A percentile compares a stretch with the other conserved stretches of the same genome.
Evolutionary conservation across 2,888 invertebrate genomes (phyloP).

Genomic region (Drosophila picticornis): DNA sequence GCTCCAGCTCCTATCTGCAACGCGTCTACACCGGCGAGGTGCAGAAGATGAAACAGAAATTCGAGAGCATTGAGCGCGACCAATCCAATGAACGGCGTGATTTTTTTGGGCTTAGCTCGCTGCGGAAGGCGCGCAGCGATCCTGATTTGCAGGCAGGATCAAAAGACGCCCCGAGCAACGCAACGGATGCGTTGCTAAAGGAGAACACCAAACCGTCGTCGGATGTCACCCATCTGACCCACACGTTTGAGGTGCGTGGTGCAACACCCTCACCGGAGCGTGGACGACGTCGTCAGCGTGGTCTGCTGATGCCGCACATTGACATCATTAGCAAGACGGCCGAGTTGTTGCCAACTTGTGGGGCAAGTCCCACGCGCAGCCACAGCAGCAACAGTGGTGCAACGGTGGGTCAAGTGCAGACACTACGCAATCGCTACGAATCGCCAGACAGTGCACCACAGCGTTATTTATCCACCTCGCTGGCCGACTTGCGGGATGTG

Average conservation of each 20-base stretch:
- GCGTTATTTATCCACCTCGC: constrained; percentile 89
- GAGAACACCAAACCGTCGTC: not conserved
- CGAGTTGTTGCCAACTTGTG: constrained; percentile 83
- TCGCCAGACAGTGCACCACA: constrained; percentile 54
- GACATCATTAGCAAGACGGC: constrained; percentile 96
- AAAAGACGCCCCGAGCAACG: constrained; percentile 86
- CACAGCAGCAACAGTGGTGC: constrained; percentile 85
- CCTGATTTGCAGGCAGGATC: constrained; percentile 89
- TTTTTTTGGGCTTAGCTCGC: constrained; percentile 84
- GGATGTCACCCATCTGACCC: constrained; percentile 85
- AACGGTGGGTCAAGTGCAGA: constrained; percentile 88
- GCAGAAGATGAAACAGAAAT: constrained; percentile 90
- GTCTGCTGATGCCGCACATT: constrained; percentile 93
- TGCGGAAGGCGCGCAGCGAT: constrained; percentile 91
- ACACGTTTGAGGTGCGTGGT: constrained; percentile 87
- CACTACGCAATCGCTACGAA: constrained; percentile 89
- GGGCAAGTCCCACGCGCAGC: constrained; percentile 68
- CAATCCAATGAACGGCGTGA: constrained; percentile 64
- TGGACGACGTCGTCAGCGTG: constrained; percentile 86
- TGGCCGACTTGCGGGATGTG: constrained; percentile 91
- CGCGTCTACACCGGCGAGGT: constrained; percentile 92
- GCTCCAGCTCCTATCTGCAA: constrained; percentile 87
- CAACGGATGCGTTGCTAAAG: constrained; percentile 62
- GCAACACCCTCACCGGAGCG: constrained; percentile 82
- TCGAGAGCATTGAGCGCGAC: constrained; percentile 86